Conservation (phyloP, 35 echinoderm and acorn worm species). For the Apostichopus japonicus region DNA sequence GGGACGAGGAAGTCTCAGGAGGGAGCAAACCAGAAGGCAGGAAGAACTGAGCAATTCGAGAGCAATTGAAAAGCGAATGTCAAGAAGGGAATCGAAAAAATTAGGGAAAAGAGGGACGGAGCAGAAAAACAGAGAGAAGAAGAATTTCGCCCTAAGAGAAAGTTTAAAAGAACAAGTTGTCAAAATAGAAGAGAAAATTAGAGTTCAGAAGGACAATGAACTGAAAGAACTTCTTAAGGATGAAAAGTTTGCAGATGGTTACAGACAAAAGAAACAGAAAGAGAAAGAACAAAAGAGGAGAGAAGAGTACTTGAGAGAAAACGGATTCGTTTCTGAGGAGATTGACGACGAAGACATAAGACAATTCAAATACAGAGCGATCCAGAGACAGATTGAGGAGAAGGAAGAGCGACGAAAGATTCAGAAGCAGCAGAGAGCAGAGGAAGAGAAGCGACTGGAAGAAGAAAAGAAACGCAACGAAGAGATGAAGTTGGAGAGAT, state of each 20-base stretch:
- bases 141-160: neutral
- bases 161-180: neutral
- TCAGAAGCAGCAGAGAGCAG: neutral
- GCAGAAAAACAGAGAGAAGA: neutral
- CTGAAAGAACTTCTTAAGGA: neutral
- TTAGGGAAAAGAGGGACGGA: neutral
- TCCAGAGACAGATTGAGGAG: neutral
- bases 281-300: neutral
- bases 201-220: neutral
- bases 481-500: neutral
- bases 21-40: neutral
- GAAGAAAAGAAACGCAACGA: neutral
- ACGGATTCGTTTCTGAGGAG: neutral
- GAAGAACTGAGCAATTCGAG: neutral
- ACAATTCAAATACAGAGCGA: neutral
- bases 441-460: neutral
- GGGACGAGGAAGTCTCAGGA: neutral
- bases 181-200: neutral
- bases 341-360: neutral
- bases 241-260: neutral
- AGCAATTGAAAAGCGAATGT: neutral
- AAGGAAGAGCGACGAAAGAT: neutral
- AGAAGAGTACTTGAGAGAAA: neutral
- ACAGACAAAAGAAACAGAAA: neutral
- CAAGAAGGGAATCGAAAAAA: neutral